Conservation (phyloP, 2,888 invertebrate genomes). For the Quadroppia sp. region DNA sequence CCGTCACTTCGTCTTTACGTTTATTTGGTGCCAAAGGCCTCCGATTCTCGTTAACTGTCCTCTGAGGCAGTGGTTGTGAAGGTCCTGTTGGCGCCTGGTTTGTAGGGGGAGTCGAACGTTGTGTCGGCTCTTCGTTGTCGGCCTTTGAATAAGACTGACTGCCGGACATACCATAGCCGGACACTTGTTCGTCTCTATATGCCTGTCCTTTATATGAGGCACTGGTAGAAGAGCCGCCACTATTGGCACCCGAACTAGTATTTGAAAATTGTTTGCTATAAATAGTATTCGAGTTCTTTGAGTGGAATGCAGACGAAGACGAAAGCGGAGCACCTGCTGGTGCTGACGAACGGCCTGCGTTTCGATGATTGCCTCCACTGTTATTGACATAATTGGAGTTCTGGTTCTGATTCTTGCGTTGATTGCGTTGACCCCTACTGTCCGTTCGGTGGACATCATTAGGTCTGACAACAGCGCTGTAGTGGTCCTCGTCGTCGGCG, state of each 20-base stretch:
- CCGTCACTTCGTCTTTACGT: slow-evolving; percentile 49
- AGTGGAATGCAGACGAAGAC: background rate
- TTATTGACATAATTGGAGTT: slow-evolving; percentile 20
- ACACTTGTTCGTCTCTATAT: slow-evolving; percentile 3
- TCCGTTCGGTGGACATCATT: slow-evolving; percentile 16
- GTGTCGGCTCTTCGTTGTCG: background rate
- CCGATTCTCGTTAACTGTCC: background rate
- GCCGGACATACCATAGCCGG: background rate
- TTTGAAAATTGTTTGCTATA: slow-evolving; percentile 31
- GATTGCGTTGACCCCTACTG: slow-evolving; percentile 12
- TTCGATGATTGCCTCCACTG: slow-evolving; percentile 9
- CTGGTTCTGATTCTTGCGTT: slow-evolving; percentile 2
- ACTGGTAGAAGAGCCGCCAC: background rate
- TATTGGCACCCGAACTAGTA: background rate
- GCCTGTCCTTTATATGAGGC: background rate
- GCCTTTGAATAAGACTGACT: background rate
- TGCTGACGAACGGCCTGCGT: background rate
- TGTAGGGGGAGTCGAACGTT: background rate
- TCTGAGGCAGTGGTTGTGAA: background rate
- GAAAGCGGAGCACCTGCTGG: background rate
- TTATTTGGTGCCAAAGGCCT: background rate
- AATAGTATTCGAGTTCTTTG: background rate
- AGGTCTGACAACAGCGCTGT: slow-evolving; percentile 68
- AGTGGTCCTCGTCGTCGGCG: slow-evolving; percentile 73
- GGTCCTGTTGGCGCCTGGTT: background rate